A percentile compares a stretch with the other conserved stretches of the same genome.
Evolutionary conservation across 2,797 vertebrate genomes (phyloP).

Genomic region (Mycteria americana): DNA sequence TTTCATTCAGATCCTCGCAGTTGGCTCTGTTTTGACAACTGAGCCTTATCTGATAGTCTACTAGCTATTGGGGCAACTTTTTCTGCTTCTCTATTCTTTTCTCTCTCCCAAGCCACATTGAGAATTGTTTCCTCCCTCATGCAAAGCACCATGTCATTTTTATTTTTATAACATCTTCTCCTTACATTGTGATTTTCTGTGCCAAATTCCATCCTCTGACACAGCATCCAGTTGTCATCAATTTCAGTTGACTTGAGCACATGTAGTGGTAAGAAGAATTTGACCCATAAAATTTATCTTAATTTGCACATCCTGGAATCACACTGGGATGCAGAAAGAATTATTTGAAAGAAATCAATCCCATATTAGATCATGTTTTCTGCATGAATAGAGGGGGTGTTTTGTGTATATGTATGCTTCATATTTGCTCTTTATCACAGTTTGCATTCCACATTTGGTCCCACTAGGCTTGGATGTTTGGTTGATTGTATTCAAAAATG

Average conservation of each 20-base stretch:
- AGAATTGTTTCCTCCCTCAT: not conserved
- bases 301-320: conserved; percentile 47
- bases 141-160: not conserved
- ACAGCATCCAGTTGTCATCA: conserved; percentile 8
- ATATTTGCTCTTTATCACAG: conserved; percentile 1
- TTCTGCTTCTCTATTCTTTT: not conserved
- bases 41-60: not conserved
- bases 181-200: not conserved
- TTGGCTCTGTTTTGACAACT: not conserved
- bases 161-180: not conserved
- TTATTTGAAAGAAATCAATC: conserved; percentile 25
- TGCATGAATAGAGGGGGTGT: not conserved
- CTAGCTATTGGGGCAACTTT: not conserved
- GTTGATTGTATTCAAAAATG: not conserved
- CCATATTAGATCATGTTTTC: conserved; percentile 16
- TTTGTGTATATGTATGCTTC: not conserved
- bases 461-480: not conserved
- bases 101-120: not conserved
- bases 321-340: conserved; percentile 16
- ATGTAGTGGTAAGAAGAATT: conserved; percentile 17
- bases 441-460: not conserved
- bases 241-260: conserved; percentile 8
- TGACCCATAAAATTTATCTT: conserved; percentile 27
- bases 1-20: not conserved
- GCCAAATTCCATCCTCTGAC: not conserved